Evolutionary conservation across 1,140 invertebrate genomes (phyloP).

Genomic region (Vollenhovia emeryi): DNA sequence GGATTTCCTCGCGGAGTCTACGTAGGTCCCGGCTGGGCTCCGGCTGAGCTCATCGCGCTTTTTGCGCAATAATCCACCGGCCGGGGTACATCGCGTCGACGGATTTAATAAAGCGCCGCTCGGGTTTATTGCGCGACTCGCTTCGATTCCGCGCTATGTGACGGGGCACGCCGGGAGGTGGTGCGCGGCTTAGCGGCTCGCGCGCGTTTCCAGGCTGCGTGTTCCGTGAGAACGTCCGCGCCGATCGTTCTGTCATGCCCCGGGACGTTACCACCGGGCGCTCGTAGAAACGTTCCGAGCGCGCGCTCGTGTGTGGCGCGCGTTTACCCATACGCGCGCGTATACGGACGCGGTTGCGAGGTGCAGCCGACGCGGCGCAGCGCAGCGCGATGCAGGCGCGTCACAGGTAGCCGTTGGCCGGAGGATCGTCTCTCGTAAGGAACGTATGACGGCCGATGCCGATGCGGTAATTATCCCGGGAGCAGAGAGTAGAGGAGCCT

Average conservation of each 20-base stretch:
- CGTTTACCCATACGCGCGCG: slow-evolving; percentile 1
- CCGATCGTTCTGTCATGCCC: slow-evolving; percentile 25
- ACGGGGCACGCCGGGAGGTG: slow-evolving; percentile 28
- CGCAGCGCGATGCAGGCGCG: slow-evolving; percentile 38
- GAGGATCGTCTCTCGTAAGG: slow-evolving; percentile 54
- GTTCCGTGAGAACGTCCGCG: slow-evolving; percentile 54
- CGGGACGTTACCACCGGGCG: neutral
- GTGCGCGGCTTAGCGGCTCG: slow-evolving; percentile 16
- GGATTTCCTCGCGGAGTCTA: neutral
- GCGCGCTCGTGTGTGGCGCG: neutral
- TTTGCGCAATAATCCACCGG: slow-evolving; percentile 1
- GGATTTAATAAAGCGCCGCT: slow-evolving; percentile 38
- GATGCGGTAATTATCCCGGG: slow-evolving; percentile 81
- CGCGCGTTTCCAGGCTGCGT: slow-evolving; percentile 57
- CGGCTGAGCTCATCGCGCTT: neutral
- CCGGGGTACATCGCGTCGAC: neutral
- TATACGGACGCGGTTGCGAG: slow-evolving; percentile 18
- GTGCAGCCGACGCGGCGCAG: slow-evolving; percentile 50
- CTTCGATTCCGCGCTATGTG: slow-evolving; percentile 56
- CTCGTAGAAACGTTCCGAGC: slow-evolving; percentile 18
- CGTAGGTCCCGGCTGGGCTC: neutral
- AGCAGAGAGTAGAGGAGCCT: slow-evolving; percentile 51
- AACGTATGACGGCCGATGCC: slow-evolving; percentile 79
- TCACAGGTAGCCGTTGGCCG: slow-evolving; percentile 58
- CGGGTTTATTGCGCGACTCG: slow-evolving; percentile 45